Evolutionary conservation across 2,113 vertebrate genomes (phyloP).

Genomic region (Zosterops hypoxanthus): DNA sequence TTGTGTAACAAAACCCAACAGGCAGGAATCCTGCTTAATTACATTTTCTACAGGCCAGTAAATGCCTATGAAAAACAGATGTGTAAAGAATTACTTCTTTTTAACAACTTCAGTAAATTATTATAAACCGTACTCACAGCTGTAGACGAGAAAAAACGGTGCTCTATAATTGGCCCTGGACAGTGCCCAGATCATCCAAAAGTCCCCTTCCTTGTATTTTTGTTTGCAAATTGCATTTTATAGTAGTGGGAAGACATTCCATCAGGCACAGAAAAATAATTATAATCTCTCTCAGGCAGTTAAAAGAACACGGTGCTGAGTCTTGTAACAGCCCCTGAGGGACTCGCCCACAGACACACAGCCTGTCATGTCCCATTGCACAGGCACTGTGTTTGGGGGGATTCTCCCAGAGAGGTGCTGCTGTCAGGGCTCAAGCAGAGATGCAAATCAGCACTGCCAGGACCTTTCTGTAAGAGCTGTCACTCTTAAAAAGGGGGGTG

Average conservation of each 20-base stretch:
- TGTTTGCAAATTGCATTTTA: slow-evolving; percentile 26
- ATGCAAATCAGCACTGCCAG: background rate
- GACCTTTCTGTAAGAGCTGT: background rate
- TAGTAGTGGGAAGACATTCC: background rate
- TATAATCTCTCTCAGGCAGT: slow-evolving; percentile 9
- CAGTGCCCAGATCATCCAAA: background rate
- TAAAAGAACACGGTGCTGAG: background rate
- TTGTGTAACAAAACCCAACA: background rate
- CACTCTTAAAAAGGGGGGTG: background rate
- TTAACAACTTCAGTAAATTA: background rate
- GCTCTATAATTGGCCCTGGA: background rate
- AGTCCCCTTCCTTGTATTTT: background rate
- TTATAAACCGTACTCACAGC: background rate
- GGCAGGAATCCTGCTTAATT: slow-evolving; percentile 32
- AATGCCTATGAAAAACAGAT: background rate
- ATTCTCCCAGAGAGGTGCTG: background rate
- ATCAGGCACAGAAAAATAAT: background rate
- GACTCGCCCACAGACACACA: background rate
- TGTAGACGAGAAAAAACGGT: background rate
- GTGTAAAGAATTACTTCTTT: slow-evolving; percentile 5
- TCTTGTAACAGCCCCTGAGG: background rate
- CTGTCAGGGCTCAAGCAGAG: background rate
- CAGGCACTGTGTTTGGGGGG: background rate
- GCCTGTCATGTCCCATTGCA: background rate
- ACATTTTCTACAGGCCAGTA: slow-evolving; percentile 38